phyloP scores from a whole-genome alignment of 2,797 vertebrate species.

The Percopsis omiscomaycus region DNA sequence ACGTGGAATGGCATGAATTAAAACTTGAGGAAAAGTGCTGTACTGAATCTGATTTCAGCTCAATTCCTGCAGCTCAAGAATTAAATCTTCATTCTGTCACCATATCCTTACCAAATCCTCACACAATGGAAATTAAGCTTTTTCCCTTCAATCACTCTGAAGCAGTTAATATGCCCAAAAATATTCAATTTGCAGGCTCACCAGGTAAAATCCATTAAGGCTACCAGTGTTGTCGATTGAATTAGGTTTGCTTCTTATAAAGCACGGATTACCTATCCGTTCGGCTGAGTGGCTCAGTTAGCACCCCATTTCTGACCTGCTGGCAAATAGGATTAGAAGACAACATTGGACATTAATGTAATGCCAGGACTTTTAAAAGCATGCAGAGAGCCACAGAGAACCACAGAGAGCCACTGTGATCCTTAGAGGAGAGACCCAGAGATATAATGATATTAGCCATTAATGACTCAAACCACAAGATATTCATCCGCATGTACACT shows the following conservation, averaged over 20 bases:
- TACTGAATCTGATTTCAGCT: slow-evolving; percentile 38
- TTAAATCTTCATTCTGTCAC: slow-evolving; percentile 48
- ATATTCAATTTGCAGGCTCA: slow-evolving; percentile 69
- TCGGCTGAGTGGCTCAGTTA: slow-evolving; percentile 56
- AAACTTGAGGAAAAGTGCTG: slow-evolving; percentile 39
- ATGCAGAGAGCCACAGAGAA: too few species aligned
- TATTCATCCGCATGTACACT: too few species aligned
- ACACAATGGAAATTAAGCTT: slow-evolving; percentile 58
- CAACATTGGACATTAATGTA: slow-evolving; percentile 60
- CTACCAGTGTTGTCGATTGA: slow-evolving; percentile 64
- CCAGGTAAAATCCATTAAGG: slow-evolving; percentile 73
- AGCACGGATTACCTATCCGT: slow-evolving; percentile 53
- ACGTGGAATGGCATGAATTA: slow-evolving; percentile 54
- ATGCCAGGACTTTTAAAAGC: slow-evolving; percentile 66
- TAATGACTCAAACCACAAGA: slow-evolving; percentile 36
- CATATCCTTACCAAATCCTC: slow-evolving; percentile 42
- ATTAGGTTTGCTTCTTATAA: slow-evolving; percentile 59
- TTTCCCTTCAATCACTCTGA: slow-evolving; percentile 54
- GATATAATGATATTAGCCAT: slow-evolving; percentile 26
- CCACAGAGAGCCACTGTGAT: slow-evolving; percentile 52
- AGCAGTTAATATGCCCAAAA: slow-evolving; percentile 64
- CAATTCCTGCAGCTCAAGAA: slow-evolving; percentile 30
- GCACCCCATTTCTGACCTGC: slow-evolving; percentile 63
- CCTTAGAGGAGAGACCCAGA: slow-evolving; percentile 23
- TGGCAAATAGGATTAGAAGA: slow-evolving; percentile 70